These are phyloP conservation scores for Anolis sagrei DNA, from an alignment of 2,113 vertebrate species.

Conservation along the genomic window DNA sequence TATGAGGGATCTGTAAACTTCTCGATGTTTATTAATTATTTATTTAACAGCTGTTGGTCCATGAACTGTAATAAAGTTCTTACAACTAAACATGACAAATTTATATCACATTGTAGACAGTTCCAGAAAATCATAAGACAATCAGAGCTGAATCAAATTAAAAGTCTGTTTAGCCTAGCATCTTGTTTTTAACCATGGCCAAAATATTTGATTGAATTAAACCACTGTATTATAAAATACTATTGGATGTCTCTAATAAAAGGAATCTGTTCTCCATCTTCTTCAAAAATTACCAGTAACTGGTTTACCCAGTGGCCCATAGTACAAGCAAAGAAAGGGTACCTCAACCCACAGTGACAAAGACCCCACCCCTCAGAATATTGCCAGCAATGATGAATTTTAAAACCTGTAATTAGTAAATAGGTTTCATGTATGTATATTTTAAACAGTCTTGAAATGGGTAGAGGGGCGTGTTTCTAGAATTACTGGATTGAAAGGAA, in stretches of 20 bases:
- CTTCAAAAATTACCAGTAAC: too few relatives aligned
- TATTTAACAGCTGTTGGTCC: too few relatives aligned
- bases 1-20: too few relatives aligned
- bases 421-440: neutral
- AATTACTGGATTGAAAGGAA: neutral
- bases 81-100: neutral
- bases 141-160: neutral
- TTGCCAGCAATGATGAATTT: neutral
- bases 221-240: neutral
- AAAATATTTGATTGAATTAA: conserved; percentile 1
- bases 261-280: neutral
- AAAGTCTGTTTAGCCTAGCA: too few relatives aligned
- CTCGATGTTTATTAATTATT: too few relatives aligned
- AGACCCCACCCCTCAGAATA: too few relatives aligned
- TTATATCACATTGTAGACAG: neutral
- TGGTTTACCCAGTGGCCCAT: too few relatives aligned
- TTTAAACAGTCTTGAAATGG: neutral
- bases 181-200: neutral
- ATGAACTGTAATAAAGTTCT: too few relatives aligned
- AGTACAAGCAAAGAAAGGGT: too few relatives aligned
- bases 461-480: neutral
- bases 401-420: neutral
- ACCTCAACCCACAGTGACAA: too few relatives aligned
- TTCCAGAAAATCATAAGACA: neutral
- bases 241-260: neutral